phyloP scores from a whole-genome alignment of 2,797 vertebrate genomes.

The Cephalopachus bancanus region DNA sequence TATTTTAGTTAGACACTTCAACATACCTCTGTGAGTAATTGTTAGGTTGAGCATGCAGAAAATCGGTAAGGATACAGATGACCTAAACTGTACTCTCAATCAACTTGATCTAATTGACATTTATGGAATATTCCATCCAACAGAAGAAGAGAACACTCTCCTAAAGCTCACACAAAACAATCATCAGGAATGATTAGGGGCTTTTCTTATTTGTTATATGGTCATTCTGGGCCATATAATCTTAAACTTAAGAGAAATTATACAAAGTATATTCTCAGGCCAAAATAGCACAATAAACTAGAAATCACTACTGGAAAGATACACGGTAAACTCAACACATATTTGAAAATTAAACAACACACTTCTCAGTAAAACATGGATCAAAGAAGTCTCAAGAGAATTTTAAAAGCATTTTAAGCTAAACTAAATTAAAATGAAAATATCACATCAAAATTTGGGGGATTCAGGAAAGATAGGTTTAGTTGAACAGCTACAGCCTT shows the following conservation, averaged over 20 bases:
- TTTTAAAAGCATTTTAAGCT: not conserved
- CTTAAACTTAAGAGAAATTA: not conserved
- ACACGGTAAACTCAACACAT: not conserved
- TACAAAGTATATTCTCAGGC: not conserved
- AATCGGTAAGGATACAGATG: not conserved
- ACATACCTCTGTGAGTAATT: not conserved
- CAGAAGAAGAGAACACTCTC: no score
- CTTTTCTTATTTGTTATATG: no score
- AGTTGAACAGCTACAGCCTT: not conserved
- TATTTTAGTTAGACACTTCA: not conserved
- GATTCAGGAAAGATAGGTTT: not conserved
- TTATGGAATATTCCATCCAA: not conserved
- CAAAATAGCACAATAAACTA: not conserved
- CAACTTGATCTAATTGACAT: not conserved
- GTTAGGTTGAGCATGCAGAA: not conserved
- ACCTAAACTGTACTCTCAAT: no score
- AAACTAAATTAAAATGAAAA: not conserved
- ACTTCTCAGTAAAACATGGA: not conserved
- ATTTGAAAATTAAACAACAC: not conserved
- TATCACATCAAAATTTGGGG: not conserved
- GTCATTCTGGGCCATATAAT: not conserved
- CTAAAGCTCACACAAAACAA: not conserved
- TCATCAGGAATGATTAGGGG: no score
- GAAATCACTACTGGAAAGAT: no score
- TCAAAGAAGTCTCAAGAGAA: not conserved